Evolutionary conservation across 2,797 vertebrate species (phyloP).

Genomic region (Tinamus major): DNA sequence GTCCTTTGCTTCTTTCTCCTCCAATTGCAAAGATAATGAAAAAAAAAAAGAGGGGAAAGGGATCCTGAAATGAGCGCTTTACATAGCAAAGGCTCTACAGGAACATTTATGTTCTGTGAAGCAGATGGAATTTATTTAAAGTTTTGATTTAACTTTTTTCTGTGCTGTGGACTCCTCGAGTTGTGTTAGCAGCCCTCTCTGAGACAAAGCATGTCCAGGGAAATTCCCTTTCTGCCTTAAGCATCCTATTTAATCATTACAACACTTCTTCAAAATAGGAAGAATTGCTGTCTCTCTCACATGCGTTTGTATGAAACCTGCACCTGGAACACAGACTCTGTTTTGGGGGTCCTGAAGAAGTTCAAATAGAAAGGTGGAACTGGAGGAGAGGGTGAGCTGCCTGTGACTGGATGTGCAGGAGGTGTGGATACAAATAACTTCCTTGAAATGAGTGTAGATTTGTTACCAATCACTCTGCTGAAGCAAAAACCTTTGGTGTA

Average conservation of each 20-base stretch:
- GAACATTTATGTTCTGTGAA: background rate
- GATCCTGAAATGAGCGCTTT: background rate
- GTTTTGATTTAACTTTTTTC: background rate
- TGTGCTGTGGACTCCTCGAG: background rate
- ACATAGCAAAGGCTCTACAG: background rate
- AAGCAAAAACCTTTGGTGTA: background rate
- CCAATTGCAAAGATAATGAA: background rate
- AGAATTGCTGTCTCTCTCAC: background rate
- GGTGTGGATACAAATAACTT: fast-evolving
- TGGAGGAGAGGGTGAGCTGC: background rate
- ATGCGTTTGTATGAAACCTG: background rate
- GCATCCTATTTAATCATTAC: background rate
- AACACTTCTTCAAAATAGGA: background rate
- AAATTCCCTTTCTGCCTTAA: background rate
- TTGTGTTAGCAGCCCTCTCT: background rate
- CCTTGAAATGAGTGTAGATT: background rate
- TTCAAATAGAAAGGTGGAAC: background rate
- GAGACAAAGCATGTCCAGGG: background rate
- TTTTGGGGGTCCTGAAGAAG: background rate
- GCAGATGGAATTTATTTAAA: background rate
- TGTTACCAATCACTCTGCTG: background rate
- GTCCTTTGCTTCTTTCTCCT: background rate
- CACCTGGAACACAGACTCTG: background rate
- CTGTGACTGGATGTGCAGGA: background rate
- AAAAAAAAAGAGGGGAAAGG: background rate